A percentile compares a stretch with the other conserved stretches of the same genome.
Conservation (phyloP, 2,888 invertebrate species). For the Cerastoderma edule region DNA sequence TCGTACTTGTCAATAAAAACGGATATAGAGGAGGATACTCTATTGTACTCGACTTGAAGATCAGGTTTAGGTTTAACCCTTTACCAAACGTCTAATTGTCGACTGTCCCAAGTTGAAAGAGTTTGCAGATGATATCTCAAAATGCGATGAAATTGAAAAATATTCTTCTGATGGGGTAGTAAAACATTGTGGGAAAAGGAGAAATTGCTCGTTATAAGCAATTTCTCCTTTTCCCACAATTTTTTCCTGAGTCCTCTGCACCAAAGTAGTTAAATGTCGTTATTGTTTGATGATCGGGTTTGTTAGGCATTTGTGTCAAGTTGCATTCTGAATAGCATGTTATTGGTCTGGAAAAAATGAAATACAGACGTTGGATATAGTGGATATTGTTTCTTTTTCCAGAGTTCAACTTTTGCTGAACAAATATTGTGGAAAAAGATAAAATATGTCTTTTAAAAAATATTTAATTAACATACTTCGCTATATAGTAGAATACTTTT, state of each 20-base stretch:
- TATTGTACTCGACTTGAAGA: not conserved
- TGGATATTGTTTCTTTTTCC: not conserved
- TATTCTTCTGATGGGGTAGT: no score
- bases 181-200: slow-evolving; percentile 5
- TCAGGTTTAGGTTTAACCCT: not conserved
- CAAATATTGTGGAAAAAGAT: no score
- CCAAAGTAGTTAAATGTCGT: no score
- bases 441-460: no score
- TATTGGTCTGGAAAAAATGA: not conserved
- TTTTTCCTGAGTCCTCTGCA: slow-evolving; percentile 5
- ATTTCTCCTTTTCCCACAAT: slow-evolving; percentile 4
- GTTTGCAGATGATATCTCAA: not conserved
- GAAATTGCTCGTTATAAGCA: slow-evolving; percentile 4
- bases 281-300: not conserved
- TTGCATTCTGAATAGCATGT: not conserved
- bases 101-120: not conserved
- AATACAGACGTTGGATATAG: not conserved
- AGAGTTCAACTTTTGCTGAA: no score
- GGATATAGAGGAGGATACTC: not conserved
- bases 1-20: not conserved
- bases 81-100: not conserved
- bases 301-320: not conserved
- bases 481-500: no score
- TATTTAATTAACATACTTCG: no score
- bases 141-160: not conserved